Evolutionary conservation across 2,888 invertebrate genomes (phyloP), one percentile per base, ranked within the genome.

Genomic region (Dermolepida albohirtum): DNA sequence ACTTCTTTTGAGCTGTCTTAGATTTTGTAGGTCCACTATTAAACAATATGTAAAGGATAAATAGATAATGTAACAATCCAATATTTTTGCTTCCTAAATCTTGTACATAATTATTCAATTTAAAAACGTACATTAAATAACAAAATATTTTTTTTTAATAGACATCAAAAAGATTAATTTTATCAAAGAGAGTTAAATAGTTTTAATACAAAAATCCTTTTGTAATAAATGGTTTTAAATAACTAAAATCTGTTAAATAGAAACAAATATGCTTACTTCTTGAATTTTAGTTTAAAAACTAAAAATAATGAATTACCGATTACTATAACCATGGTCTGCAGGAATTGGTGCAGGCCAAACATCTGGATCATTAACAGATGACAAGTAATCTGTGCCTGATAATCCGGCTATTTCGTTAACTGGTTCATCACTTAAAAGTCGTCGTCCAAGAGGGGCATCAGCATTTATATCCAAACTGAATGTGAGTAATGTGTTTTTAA

Each of bases 341-440:
- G 90, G 90, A 66, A 90, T 90, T 70, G 94, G 92, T 27, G 94
- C 89, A 5, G 95, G 94, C 96, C 97, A 97, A 1, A 95, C 92
- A 81, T 92, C 92, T 43, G 93, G 93, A 84, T 94, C 94, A 72
- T 90, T 86, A 75, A 87, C 77, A 68, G 89, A 86, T 81, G 90
- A 89, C 77, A 88, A 71, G 71, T 88, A 82, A 69, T 86, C 86
- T 52, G 86, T 85, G 7, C 86, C 89, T 92, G 94, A 94, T 47
- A 93, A 89, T 79, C 93, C 78, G 16, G 73, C 92, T 1, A 93
- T 91, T 84, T 96, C 95, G 67, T 88, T 80, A 0, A 89, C 88
- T n/a, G 89, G 88, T 74, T 88, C 89, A 76, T 90, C 90, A 75
- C 79, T 77, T 49, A 76, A 67, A 55, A 71, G 68, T 72, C 85